These are phyloP conservation scores for Copidosoma aretas DNA, from an alignment of 2,888 invertebrate species.

Conservation along the genomic window DNA sequence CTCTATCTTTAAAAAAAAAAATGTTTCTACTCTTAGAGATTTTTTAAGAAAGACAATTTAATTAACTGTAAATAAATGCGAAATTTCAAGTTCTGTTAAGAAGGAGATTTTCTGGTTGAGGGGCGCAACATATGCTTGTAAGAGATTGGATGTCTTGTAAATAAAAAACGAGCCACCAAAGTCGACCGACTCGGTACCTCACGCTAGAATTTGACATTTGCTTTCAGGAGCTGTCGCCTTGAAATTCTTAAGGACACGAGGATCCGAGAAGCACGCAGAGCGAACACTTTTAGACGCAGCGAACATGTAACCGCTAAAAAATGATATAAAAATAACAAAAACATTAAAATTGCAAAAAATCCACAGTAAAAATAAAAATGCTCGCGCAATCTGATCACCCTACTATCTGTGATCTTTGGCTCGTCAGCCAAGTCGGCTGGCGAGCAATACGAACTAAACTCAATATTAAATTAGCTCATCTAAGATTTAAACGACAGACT, in stretches of 20 bases:
- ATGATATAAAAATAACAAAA: conserved; percentile 21
- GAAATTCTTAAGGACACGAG: conserved; percentile 59
- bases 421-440: conserved; percentile 47
- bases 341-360: conserved; percentile 30
- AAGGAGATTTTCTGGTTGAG: too few relatives aligned
- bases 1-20: too few relatives aligned
- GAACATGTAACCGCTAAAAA: conserved; percentile 40
- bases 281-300: conserved; percentile 37
- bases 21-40: too few relatives aligned
- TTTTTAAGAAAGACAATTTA: too few relatives aligned
- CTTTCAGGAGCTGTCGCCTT: conserved; percentile 64
- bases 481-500: conserved; percentile 37
- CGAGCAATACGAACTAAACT: conserved; percentile 61
- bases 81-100: neutral
- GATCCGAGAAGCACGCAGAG: conserved; percentile 51
- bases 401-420: conserved; percentile 62
- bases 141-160: too few relatives aligned
- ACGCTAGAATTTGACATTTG: conserved; percentile 51
- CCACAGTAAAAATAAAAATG: conserved; percentile 47
- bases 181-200: conserved; percentile 15
- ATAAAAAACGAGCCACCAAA: conserved; percentile 1
- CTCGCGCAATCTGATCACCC: conserved; percentile 61
- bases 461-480: conserved; percentile 52
- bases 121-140: too few relatives aligned
- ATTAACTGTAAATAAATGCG: too few relatives aligned